A percentile compares a stretch with the other conserved stretches of the same genome.
Conservation (phyloP, 1,140 invertebrate genomes). For the Meloidogyne floridensis region DNA sequence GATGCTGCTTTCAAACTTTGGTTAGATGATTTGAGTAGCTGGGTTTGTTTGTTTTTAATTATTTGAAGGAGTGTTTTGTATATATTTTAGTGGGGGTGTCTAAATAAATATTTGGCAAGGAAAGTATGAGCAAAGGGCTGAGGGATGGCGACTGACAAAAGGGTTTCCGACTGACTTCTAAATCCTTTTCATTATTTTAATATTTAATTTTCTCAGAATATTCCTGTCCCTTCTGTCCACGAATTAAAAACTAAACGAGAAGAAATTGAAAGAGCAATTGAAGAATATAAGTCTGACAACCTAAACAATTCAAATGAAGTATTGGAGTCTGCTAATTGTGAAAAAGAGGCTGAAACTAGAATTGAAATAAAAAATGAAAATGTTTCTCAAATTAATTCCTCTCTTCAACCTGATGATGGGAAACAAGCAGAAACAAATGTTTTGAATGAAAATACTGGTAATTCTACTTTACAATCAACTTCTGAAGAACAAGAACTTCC, state of each 20-base stretch:
- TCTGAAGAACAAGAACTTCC: neutral
- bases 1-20: slow-evolving; percentile 18
- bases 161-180: too few species aligned
- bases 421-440: neutral
- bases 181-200: too few species aligned
- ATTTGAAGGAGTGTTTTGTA: neutral
- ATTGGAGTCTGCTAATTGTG: neutral
- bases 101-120: too few species aligned
- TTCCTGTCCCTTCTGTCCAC: neutral
- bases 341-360: neutral
- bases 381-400: neutral
- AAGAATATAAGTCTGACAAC: neutral
- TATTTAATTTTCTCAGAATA: neutral
- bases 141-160: too few species aligned
- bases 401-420: neutral
- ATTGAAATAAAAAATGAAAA: neutral
- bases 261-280: neutral
- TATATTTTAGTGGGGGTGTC: too few species aligned
- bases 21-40: slow-evolving; percentile 2
- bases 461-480: neutral
- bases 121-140: too few species aligned
- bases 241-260: neutral
- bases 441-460: neutral
- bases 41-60: slow-evolving; percentile 12
- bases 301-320: neutral